Evolutionary conservation across 1,140 invertebrate species (phyloP).

Genomic region (Apis cerana): DNA sequence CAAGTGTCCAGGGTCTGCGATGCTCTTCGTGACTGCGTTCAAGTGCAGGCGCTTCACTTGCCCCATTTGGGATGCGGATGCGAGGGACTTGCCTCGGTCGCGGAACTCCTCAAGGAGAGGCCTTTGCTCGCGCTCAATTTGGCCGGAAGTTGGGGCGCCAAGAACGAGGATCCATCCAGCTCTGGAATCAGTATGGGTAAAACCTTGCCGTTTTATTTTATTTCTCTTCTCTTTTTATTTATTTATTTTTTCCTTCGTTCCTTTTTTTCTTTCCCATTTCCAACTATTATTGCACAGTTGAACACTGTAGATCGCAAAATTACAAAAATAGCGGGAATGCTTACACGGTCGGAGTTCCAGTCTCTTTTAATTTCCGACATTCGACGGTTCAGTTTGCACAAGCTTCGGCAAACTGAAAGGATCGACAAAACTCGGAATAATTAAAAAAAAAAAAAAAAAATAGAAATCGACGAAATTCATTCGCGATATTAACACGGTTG

Average conservation of each 20-base stretch:
- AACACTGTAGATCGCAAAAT: not conserved
- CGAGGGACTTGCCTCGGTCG: slow-evolving; percentile 80
- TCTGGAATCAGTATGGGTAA: slow-evolving; percentile 81
- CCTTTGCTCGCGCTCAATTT: slow-evolving; percentile 81
- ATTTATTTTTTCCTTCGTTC: not conserved
- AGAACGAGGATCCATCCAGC: slow-evolving; percentile 80
- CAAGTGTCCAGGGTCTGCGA: slow-evolving; percentile 81
- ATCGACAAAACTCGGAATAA: not conserved
- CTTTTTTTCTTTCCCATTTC: not conserved
- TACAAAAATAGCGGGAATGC: not conserved
- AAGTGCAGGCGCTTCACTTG: slow-evolving; percentile 81
- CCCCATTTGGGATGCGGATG: slow-evolving; percentile 83
- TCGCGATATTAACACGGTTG: too few relatives aligned
- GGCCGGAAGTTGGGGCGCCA: slow-evolving; percentile 80
- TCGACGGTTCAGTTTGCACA: not conserved
- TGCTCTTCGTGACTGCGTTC: slow-evolving; percentile 78
- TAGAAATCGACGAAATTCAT: not conserved
- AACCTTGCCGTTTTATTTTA: slow-evolving; percentile 43
- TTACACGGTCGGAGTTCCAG: not conserved
- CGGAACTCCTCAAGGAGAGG: slow-evolving; percentile 78
- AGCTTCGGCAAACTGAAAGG: not conserved
- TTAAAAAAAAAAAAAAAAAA: not conserved
- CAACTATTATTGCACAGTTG: not conserved
- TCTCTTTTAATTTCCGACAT: slow-evolving; percentile 7
- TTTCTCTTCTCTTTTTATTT: not conserved